Conservation (phyloP, 1,140 invertebrate genomes). For the Choristoneura fumiferana region DNA sequence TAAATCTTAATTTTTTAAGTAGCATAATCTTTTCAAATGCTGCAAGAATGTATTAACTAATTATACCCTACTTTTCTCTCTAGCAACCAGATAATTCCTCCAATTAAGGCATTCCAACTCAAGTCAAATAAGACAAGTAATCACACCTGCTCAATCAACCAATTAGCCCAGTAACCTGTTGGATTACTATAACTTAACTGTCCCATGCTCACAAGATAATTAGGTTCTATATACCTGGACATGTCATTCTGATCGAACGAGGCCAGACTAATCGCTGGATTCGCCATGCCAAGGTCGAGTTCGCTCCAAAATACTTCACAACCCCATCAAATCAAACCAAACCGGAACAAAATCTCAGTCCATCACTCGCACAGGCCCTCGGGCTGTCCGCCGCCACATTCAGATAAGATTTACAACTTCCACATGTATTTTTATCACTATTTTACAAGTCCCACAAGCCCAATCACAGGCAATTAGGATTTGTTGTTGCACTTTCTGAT, state of each 20-base stretch:
- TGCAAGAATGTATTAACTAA: too few relatives aligned
- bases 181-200: conserved; percentile 11
- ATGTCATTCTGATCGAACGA: conserved; percentile 87
- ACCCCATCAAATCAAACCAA: conserved; percentile 44
- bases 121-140: neutral
- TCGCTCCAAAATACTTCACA: conserved; percentile 34
- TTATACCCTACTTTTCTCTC: neutral
- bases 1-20: too few relatives aligned
- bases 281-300: conserved; percentile 55
- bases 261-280: conserved; percentile 80
- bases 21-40: too few relatives aligned
- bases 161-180: conserved; percentile 10
- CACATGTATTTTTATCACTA: conserved; percentile 24
- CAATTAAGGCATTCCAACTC: conserved; percentile 15
- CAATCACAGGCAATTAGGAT: conserved; percentile 57
- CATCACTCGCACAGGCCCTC: conserved; percentile 33
- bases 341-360: conserved; percentile 37
- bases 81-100: conserved; percentile 7
- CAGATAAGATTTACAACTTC: conserved; percentile 5
- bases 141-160: conserved; percentile 1
- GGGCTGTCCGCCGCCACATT: conserved; percentile 12
- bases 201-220: neutral
- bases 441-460: conserved; percentile 35
- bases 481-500: conserved; percentile 63
- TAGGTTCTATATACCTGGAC: conserved; percentile 77